These are phyloP conservation scores for Listronotus oregonensis DNA, from an alignment of 1,140 invertebrate genomes.

Conservation along the genomic window DNA sequence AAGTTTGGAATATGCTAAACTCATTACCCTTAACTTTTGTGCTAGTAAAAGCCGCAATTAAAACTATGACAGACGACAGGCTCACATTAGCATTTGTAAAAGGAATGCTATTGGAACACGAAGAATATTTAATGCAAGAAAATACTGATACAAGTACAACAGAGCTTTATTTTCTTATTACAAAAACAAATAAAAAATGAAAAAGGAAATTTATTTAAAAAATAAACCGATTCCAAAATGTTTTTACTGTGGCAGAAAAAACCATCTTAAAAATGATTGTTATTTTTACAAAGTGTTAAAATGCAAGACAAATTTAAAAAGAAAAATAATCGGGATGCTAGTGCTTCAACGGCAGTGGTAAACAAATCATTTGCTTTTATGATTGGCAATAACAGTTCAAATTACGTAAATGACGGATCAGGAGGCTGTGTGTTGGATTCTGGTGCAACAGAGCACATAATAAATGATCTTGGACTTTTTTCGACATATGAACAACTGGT, in stretches of 20 bases:
- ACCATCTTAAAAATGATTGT: constrained; percentile 21
- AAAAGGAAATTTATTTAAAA: too few relatives aligned
- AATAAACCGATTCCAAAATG: background rate
- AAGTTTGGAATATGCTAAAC: constrained; percentile 4
- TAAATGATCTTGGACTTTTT: constrained; percentile 18
- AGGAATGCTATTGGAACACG: too few relatives aligned
- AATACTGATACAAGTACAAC: too few relatives aligned
- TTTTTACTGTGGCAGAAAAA: constrained; percentile 25
- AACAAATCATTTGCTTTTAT: constrained; percentile 11
- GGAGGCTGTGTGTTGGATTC: constrained; percentile 23
- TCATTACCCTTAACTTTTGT: background rate
- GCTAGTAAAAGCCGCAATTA: background rate
- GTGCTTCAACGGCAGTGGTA: background rate
- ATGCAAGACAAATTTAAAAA: too few relatives aligned
- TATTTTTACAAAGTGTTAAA: constrained; percentile 23
- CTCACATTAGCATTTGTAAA: too few relatives aligned
- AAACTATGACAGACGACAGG: background rate
- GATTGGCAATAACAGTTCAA: background rate
- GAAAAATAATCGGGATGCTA: constrained; percentile 3
- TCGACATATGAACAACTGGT: constrained; percentile 2
- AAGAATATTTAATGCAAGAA: too few relatives aligned
- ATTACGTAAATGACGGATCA: constrained; percentile 4
- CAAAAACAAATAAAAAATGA: too few relatives aligned
- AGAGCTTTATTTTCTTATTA: too few relatives aligned
- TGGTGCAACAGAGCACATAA: constrained; percentile 30